Evolutionary conservation across 2,113 vertebrate species (phyloP).

Genomic region (Procavia capensis): DNA sequence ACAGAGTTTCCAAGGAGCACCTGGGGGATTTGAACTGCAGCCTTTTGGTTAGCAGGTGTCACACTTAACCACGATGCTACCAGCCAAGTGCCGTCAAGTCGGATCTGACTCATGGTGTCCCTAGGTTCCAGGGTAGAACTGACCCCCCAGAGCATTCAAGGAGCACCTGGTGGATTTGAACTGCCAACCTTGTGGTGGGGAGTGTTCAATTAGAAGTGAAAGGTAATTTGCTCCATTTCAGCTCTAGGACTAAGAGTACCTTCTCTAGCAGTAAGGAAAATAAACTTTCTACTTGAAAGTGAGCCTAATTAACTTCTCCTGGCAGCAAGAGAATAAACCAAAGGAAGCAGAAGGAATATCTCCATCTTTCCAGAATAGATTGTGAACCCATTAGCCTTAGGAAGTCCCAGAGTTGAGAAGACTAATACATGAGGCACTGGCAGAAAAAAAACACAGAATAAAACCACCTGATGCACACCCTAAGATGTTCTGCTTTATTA

Average conservation of each 20-base stretch:
- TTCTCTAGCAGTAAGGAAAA: slow-evolving; percentile 4
- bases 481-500: neutral
- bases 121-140: no score
- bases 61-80: no score
- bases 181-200: no score
- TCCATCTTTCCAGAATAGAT: neutral
- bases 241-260: neutral
- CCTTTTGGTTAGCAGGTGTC: no score
- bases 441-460: neutral
- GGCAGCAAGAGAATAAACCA: slow-evolving; percentile 29
- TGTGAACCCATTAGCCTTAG: neutral
- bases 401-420: neutral
- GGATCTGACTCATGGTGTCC: no score
- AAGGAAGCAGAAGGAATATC: slow-evolving; percentile 23
- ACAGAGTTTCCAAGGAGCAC: no score
- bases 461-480: no score
- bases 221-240: slow-evolving; percentile 1
- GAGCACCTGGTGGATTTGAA: no score
- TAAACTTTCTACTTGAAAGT: slow-evolving; percentile 50
- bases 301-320: slow-evolving; percentile 29
- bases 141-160: no score
- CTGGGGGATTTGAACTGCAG: no score
- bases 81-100: no score
- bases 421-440: neutral
- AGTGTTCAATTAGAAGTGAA: neutral